A percentile compares a stretch with the other conserved stretches of the same genome.
Conservation (phyloP, 1,140 invertebrate species). For the Aporrectodea caliginosa region DNA sequence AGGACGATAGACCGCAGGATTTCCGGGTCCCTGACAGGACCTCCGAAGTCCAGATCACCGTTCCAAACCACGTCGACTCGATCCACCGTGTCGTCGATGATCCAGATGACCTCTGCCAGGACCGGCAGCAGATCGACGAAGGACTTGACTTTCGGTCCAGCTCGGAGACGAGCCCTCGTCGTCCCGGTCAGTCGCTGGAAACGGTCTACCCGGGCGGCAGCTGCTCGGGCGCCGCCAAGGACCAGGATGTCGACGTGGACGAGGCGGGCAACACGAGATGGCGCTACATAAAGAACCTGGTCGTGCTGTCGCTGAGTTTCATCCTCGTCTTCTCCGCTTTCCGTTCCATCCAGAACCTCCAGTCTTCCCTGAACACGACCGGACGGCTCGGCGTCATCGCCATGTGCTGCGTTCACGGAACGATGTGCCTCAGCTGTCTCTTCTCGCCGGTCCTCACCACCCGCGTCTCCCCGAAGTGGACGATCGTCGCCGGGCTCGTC, state of each 20-base stretch:
- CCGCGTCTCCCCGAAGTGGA: conserved; percentile 49
- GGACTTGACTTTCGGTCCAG: background rate
- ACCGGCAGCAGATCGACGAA: background rate
- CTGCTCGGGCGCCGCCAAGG: conserved; percentile 12
- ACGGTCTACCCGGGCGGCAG: background rate
- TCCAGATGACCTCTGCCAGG: too few relatives aligned
- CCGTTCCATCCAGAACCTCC: conserved; percentile 52
- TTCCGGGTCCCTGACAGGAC: background rate
- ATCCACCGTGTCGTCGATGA: background rate
- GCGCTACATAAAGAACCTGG: conserved; percentile 44
- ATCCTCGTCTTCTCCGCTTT: conserved; percentile 52
- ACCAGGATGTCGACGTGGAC: background rate
- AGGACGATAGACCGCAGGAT: background rate
- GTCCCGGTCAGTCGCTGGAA: background rate
- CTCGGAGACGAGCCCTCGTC: background rate
- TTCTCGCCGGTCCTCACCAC: conserved; percentile 50
- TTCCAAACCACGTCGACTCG: background rate
- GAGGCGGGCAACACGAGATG: conserved; percentile 18
- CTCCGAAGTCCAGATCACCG: too few relatives aligned
- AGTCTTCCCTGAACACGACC: conserved; percentile 47
- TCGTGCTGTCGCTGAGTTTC: conserved; percentile 50
- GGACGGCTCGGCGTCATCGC: conserved; percentile 47
- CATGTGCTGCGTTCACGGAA: conserved; percentile 48
- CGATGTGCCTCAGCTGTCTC: conserved; percentile 49
- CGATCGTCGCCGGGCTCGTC: conserved; percentile 46